A percentile compares a stretch with the other conserved stretches of the same genome.
Conservation (phyloP, 2,113 vertebrate genomes). For the Ammodytes marinus region DNA sequence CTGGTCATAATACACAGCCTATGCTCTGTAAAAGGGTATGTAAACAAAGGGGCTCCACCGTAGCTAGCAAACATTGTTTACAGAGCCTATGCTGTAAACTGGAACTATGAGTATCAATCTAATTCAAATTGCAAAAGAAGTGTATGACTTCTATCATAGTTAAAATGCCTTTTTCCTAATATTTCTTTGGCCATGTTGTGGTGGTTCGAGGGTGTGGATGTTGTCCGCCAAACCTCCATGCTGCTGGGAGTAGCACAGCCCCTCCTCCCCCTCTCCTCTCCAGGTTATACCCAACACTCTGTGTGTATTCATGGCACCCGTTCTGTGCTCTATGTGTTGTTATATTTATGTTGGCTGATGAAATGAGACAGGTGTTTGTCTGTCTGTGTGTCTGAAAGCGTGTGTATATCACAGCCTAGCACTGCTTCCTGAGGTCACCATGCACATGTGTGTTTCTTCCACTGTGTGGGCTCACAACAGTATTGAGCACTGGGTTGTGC, state of each 20-base stretch:
- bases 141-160: slow-evolving; percentile 1
- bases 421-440: slow-evolving; percentile 65
- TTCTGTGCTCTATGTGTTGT: slow-evolving; percentile 8
- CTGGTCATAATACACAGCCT: no score
- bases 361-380: slow-evolving; percentile 10
- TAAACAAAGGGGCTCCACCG: no score
- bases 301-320: slow-evolving; percentile 38
- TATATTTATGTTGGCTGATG: background rate
- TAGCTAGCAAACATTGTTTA: no score
- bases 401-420: slow-evolving; percentile 34
- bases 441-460: slow-evolving; percentile 53
- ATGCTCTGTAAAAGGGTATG: no score
- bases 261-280: slow-evolving; percentile 55
- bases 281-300: slow-evolving; percentile 77
- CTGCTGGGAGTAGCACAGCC: slow-evolving; percentile 66
- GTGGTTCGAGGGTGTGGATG: slow-evolving; percentile 63
- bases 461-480: slow-evolving; percentile 47
- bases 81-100: no score
- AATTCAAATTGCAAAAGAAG: background rate
- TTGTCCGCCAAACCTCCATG: slow-evolving; percentile 65
- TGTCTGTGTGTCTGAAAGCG: slow-evolving; percentile 5
- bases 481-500: slow-evolving; percentile 30
- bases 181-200: slow-evolving; percentile 58
- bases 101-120: no score
- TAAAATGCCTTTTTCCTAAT: slow-evolving; percentile 44